phyloP scores from a whole-genome alignment of 2,888 invertebrate species.

The Cryptophagus acutangulus region DNA sequence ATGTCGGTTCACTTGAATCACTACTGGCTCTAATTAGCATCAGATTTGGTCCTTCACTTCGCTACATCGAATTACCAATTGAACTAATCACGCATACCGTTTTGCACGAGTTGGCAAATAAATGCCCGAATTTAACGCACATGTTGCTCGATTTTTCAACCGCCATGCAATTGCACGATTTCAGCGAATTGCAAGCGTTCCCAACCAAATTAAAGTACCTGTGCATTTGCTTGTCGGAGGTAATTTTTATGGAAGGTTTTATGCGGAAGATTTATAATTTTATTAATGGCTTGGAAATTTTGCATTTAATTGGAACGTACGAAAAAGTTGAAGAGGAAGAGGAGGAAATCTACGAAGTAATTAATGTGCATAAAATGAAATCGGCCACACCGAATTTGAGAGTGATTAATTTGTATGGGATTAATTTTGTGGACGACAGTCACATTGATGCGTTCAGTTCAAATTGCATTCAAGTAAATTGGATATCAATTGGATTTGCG shows the following conservation, averaged over 20 bases:
- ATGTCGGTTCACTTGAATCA: slow-evolving; percentile 83
- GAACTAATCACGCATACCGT: slow-evolving; percentile 96
- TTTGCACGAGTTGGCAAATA: slow-evolving; percentile 92
- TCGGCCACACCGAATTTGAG: slow-evolving; percentile 95
- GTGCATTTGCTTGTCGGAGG: slow-evolving; percentile 90
- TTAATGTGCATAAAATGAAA: slow-evolving; percentile 98
- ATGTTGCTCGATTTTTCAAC: slow-evolving; percentile 98
- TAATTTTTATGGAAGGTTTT: slow-evolving; percentile 99
- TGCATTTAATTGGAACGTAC: slow-evolving; percentile 96
- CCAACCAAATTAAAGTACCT: slow-evolving; percentile 89
- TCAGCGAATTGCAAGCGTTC: slow-evolving; percentile 97
- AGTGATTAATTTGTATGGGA: slow-evolving; percentile 97
- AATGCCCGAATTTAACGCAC: slow-evolving; percentile 92
- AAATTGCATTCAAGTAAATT: slow-evolving; percentile 79
- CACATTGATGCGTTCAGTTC: slow-evolving; percentile 98
- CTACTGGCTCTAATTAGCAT: slow-evolving; percentile 82
- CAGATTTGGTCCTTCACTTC: slow-evolving; percentile 80
- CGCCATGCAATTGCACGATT: slow-evolving; percentile 99
- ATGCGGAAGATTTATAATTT: slow-evolving; percentile 99
- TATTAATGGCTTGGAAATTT: slow-evolving; percentile 93
- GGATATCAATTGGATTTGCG: neutral
- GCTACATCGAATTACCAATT: slow-evolving; percentile 91
- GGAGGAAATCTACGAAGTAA: slow-evolving; percentile 98
- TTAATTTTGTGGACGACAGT: slow-evolving; percentile 96
- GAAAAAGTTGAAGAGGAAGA: slow-evolving; percentile 98